Evolutionary conservation across 1,140 invertebrate genomes (phyloP), one percentile per base, ranked within the genome.

Genomic region (Cecropterus lyciades): DNA sequence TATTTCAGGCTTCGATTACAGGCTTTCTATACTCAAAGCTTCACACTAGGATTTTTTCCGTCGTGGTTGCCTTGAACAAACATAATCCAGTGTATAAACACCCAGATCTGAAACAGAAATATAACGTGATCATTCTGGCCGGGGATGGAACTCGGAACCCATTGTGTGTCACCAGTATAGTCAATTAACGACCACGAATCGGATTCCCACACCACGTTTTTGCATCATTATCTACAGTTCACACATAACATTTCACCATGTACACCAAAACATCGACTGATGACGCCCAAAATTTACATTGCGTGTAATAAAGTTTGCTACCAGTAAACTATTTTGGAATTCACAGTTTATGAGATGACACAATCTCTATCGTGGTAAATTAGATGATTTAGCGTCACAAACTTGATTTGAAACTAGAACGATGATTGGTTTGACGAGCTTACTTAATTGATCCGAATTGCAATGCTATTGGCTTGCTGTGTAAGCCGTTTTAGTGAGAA

Each of bases 391-490:
- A 46, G 45, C 45, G 45, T 49, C 60, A 69, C 69, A 65, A 72
- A 73, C 57, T 59, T 52, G 49, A 64, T 73, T 52, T 64, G 42
- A 30, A 66, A 65, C 57, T 62, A 46, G 64, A 59, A 70, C 69
- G 63, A 70, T 64, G 64, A 59, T 49, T 66, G 63, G 63, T 73
- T 67, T 52, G 64, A 65, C 57, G 51, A 63, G 57, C 59, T 49
- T 51, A 14, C 60, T 65, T 70, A 69, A 73, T 73, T 73, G 70
- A 67, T 69, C 33, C 48, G 66, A 59, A 69, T 69, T 69, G 64
- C 64, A 69, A 60, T 43, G 67, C 45, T 65, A 71, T 59, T 62
- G 69, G 66, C 40, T 67, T 67, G 64, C 30, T 5, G 14, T 46
- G 45, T 46, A 46, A 46, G 45, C 45, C 45, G 45, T 46, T n/a